Conservation (phyloP, 2,113 vertebrate species). For the Potamarius usumacintae region DNA sequence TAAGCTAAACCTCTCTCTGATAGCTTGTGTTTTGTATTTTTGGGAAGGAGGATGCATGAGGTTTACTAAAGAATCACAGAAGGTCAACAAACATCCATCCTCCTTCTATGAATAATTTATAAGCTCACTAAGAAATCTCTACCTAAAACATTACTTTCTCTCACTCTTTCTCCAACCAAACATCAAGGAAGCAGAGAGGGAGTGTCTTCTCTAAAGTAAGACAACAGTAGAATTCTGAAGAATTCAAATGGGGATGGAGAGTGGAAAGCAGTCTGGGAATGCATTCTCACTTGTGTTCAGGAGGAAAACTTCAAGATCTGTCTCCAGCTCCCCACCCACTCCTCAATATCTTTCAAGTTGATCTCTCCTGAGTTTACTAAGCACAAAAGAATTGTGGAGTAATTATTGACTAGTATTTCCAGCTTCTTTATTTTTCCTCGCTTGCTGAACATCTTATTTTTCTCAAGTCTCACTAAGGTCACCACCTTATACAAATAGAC, state of each 20-base stretch:
- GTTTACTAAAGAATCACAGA: background rate
- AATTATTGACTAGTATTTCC: conserved; percentile 26
- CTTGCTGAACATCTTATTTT: background rate
- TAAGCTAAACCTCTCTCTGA: background rate
- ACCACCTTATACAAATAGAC: background rate
- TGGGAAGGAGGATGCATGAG: background rate
- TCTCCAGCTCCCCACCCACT: conserved; percentile 21
- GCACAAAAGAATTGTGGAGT: background rate
- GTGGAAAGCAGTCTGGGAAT: conserved; percentile 15
- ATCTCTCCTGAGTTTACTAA: background rate
- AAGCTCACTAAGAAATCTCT: background rate
- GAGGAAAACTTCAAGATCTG: conserved; percentile 22
- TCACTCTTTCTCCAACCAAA: background rate
- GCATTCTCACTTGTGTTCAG: background rate
- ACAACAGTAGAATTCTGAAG: background rate
- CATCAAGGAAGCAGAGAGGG: background rate
- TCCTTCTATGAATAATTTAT: background rate
- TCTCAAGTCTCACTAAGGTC: background rate
- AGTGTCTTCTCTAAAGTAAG: conserved; percentile 11
- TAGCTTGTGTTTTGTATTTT: background rate
- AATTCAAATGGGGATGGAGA: conserved; percentile 20
- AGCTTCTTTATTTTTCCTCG: background rate
- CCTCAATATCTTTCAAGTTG: conserved; percentile 8
- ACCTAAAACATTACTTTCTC: background rate
- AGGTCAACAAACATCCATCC: background rate